A percentile compares a stretch with the other conserved stretches of the same genome.
Conservation (phyloP, 2,797 vertebrate genomes). For the Ibycter americanus region DNA sequence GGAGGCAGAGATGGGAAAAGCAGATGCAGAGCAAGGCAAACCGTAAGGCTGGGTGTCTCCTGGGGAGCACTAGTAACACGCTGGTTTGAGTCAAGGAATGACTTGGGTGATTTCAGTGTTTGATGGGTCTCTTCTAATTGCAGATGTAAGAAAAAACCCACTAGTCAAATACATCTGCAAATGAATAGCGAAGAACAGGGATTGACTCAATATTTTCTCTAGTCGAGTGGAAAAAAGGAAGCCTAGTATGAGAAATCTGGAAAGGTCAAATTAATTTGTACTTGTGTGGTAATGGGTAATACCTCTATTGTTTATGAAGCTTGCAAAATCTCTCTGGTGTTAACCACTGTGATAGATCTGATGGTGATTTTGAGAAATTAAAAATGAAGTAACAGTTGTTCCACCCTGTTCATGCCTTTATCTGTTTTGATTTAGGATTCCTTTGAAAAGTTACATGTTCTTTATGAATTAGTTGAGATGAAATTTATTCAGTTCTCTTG, state of each 20-base stretch:
- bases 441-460: neutral
- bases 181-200: neutral
- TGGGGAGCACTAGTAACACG: neutral
- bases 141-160: neutral
- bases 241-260: neutral
- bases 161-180: neutral
- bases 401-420: neutral
- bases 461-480: neutral
- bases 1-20: neutral
- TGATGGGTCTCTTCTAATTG: neutral
- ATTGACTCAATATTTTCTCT: slow-evolving; percentile 53
- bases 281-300: slow-evolving; percentile 27
- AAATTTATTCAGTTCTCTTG: neutral
- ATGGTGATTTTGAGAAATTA: slow-evolving; percentile 45
- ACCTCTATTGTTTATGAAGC: slow-evolving; percentile 35
- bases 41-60: neutral
- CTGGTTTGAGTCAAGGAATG: neutral
- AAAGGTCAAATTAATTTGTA: slow-evolving; percentile 67
- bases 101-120: neutral
- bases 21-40: neutral
- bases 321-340: neutral
- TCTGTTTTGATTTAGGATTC: neutral
- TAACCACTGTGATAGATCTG: slow-evolving; percentile 9
- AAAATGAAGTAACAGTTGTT: slow-evolving; percentile 26
- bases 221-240: slow-evolving; percentile 54